These are phyloP conservation scores for Delichon dasypus DNA, from an alignment of 2,797 vertebrate species.

Conservation along the genomic window DNA sequence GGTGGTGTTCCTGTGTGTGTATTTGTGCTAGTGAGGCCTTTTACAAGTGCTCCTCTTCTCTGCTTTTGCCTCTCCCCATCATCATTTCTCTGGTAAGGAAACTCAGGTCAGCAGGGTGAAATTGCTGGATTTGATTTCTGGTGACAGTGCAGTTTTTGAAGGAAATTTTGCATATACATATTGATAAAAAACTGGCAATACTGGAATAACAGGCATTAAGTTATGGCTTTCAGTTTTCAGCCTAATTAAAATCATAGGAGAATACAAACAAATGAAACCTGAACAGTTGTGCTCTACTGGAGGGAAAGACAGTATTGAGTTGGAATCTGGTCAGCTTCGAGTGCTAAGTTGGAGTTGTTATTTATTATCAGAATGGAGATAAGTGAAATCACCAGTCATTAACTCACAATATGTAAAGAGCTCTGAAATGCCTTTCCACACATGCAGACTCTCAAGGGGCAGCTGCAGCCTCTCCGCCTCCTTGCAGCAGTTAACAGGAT, in stretches of 20 bases:
- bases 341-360: background rate
- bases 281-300: background rate
- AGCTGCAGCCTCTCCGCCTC: background rate
- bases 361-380: constrained; percentile 48
- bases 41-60: background rate
- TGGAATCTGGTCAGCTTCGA: background rate
- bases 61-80: background rate
- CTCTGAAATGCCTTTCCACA: background rate
- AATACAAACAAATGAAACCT: background rate
- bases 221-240: background rate
- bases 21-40: background rate
- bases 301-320: background rate
- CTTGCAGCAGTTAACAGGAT: background rate
- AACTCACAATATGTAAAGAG: constrained; percentile 29
- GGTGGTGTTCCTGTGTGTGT: background rate
- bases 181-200: background rate
- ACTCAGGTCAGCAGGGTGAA: background rate
- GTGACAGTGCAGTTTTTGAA: background rate
- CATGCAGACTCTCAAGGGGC: background rate
- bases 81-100: background rate
- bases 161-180: background rate
- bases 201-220: background rate
- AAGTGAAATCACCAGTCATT: constrained; percentile 61
- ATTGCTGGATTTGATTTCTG: background rate
- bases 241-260: background rate